Conservation (phyloP, 1,140 invertebrate genomes). For the Ephestia elutella region DNA sequence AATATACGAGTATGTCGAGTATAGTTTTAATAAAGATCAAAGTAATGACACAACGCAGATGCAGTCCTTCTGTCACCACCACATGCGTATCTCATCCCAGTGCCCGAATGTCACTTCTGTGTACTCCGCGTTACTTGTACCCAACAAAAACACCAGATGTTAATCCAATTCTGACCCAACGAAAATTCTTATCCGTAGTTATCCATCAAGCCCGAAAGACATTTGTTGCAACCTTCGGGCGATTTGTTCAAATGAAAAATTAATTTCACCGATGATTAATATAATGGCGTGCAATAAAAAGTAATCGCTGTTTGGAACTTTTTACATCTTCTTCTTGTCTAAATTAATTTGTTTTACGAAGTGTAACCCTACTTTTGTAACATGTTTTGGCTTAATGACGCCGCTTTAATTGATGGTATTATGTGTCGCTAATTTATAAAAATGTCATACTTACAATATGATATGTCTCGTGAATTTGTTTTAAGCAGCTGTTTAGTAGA, state of each 20-base stretch:
- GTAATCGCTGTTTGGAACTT: constrained; percentile 71
- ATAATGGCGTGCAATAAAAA: constrained; percentile 68
- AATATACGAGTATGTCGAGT: too few species aligned
- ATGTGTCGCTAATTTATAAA: not conserved
- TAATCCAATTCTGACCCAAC: constrained; percentile 24
- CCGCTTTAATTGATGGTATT: constrained; percentile 1
- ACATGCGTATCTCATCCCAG: not conserved
- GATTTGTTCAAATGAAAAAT: constrained; percentile 74
- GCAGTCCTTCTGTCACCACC: not conserved
- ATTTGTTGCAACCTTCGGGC: constrained; percentile 59
- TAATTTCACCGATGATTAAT: constrained; percentile 73
- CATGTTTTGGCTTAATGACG: not conserved
- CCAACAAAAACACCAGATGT: constrained; percentile 33
- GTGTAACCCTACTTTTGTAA: constrained; percentile 3
- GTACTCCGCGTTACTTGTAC: not conserved
- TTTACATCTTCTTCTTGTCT: constrained; percentile 72
- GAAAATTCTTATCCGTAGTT: constrained; percentile 32
- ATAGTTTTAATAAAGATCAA: not conserved
- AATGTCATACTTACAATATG: constrained; percentile 2
- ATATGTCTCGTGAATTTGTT: not conserved
- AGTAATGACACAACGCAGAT: not conserved
- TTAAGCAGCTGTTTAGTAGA: not conserved
- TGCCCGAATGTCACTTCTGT: not conserved
- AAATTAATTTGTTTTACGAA: constrained; percentile 65
- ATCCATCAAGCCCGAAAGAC: constrained; percentile 64